Evolutionary conservation across 2,888 invertebrate genomes (phyloP), one percentile per base, ranked within the genome.

Genomic region (Leptogaster cylindrica): DNA sequence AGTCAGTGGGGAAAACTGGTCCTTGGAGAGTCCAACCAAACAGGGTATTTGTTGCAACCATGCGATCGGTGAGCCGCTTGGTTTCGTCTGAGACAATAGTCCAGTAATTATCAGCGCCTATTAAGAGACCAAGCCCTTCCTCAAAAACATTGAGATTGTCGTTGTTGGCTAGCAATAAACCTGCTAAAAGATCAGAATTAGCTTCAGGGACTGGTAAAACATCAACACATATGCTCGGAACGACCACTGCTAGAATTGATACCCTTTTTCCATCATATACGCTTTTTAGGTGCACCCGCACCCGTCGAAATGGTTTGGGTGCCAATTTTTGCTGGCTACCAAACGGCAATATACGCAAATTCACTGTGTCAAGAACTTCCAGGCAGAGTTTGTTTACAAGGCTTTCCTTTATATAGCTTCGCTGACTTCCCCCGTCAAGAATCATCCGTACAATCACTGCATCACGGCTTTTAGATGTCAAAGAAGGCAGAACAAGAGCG

Each of bases 1-100:
- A 20, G n/a, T 3, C 16, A 20, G 7, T 18, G 1, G 16, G 2
- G 10, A 5, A 7, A 44, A 20, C 44, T 2, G 61, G 61, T 7
- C 61, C 61, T 44, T 63, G 61, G 10, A 63, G 12, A 6, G 36
- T 20, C 46, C 44, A 63, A 5, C 46, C 63, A 16, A 63, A 33
- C 16, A 36, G 28, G 4, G 63, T 63, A 6, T 63, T n/a, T 7
- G 31, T 31, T 7, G 63, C 46, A n/a, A 28, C 12, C 3, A 63
- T 28, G 18, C 10, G 12, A 14, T 63, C 27, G n/a, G 33, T 27
- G 18, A 63, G 44, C n/a, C 46, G 63, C 20, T 39, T 7, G n/a
- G 25, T 23, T 31, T 10, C 25, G 20, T 44, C 61, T 20, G 44
- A 27, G 5, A 63, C 27, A 12, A 27, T 8, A 28, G 8, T 2